These are phyloP conservation scores for Pharmacophagus antenor DNA, from an alignment of 2,888 invertebrate species.

Conservation along the genomic window DNA sequence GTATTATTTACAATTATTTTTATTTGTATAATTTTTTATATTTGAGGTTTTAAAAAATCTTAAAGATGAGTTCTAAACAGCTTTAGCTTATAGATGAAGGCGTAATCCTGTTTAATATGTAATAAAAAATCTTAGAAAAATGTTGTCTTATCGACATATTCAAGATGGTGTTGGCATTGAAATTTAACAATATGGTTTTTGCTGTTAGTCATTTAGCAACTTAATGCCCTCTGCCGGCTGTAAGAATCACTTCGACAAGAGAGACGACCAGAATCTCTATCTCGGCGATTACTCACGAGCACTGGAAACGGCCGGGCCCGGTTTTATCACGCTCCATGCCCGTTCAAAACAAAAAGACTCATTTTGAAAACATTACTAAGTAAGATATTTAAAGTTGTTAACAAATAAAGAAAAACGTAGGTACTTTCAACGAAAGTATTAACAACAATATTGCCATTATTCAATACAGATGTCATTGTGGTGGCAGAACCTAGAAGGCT, in stretches of 20 bases:
- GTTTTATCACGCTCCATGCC: conserved; percentile 49
- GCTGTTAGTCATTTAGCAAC: conserved; percentile 30
- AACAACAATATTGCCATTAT: no score
- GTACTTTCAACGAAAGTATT: no score
- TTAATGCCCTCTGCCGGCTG: conserved; percentile 35
- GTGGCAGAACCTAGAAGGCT: no score
- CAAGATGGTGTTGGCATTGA: conserved; percentile 20
- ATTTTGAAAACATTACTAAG: conserved; percentile 29
- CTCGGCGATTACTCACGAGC: conserved; percentile 61
- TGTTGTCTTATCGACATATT: conserved; percentile 10
- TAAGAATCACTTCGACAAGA: conserved; percentile 59
- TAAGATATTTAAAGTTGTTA: conserved; percentile 27
- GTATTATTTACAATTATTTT: background rate
- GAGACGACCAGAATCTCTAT: conserved; percentile 62
- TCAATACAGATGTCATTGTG: no score
- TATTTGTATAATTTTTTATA: no score
- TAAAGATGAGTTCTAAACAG: background rate
- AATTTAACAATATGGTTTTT: conserved; percentile 30
- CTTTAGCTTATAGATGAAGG: background rate
- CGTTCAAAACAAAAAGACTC: conserved; percentile 38
- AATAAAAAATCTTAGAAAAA: conserved; percentile 13
- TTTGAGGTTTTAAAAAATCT: background rate
- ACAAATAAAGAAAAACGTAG: conserved; percentile 24
- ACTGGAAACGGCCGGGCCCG: conserved; percentile 54
- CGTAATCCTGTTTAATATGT: background rate